phyloP scores from a whole-genome alignment of 2,888 invertebrate genomes.

The Seladonia tumulorum region DNA sequence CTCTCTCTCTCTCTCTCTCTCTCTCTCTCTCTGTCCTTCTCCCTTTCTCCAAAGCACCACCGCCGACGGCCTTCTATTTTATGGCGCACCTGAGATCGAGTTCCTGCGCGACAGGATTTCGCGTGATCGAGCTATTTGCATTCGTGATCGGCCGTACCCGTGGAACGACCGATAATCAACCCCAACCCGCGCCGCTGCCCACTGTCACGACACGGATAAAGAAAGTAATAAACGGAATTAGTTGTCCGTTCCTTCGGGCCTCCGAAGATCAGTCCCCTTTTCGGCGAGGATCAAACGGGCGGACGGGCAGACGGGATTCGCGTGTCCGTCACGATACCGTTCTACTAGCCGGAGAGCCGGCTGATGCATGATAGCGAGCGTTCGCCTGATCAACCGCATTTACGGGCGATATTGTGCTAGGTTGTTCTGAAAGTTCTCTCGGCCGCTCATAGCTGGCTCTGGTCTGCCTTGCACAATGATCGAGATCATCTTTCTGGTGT shows the following conservation, averaged over 20 bases:
- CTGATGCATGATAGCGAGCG: not conserved
- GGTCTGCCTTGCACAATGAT: not conserved
- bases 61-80: conserved; percentile 13
- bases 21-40: not conserved
- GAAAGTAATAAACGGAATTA: conserved; percentile 36
- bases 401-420: not conserved
- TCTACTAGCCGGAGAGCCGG: not conserved
- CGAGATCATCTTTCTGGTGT: not conserved
- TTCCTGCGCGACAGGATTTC: conserved; percentile 4
- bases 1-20: not conserved
- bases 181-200: not conserved
- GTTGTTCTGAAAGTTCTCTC: not conserved
- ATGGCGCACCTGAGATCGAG: conserved; percentile 15
- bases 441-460: not conserved
- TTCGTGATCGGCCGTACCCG: conserved; percentile 27
- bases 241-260: not conserved
- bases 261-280: not conserved
- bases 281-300: conserved; percentile 34
- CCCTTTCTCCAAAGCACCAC: not conserved
- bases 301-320: not conserved
- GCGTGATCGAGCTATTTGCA: conserved; percentile 46
- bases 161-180: conserved; percentile 12
- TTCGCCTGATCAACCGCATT: not conserved
- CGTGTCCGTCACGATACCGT: not conserved
- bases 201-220: conserved; percentile 8